These are phyloP conservation scores for Gryllus longicercus DNA, from an alignment of 2,888 invertebrate genomes.

Conservation along the genomic window DNA sequence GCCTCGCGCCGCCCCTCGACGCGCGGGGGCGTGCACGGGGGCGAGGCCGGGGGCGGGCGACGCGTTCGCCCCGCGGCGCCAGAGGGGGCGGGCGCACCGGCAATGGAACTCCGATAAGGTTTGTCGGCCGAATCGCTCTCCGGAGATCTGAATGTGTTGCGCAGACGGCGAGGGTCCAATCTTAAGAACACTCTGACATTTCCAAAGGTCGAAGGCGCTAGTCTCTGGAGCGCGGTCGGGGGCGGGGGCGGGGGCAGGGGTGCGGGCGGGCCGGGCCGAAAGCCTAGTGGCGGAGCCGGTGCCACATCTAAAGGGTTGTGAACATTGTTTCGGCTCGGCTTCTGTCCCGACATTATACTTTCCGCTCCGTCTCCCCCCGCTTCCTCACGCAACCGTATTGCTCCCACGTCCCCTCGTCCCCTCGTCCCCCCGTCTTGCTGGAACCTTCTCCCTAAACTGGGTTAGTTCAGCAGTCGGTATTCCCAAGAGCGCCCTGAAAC, in stretches of 20 bases:
- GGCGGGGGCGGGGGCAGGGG: conserved; percentile 11
- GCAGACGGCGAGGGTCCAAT: conserved; percentile 9
- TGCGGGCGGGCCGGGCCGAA: background rate
- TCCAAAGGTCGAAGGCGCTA: background rate
- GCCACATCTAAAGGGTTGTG: background rate
- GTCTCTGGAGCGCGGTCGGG: background rate
- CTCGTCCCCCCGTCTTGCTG: background rate
- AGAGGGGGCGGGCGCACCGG: background rate
- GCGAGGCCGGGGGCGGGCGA: background rate
- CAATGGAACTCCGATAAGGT: conserved; percentile 6
- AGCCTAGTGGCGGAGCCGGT: background rate
- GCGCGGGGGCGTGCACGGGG: too few relatives aligned
- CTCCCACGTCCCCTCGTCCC: background rate
- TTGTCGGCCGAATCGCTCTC: conserved; percentile 1
- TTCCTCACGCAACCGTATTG: background rate
- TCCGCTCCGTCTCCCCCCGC: background rate
- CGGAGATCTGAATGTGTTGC: conserved; percentile 11
- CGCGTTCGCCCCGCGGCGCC: background rate
- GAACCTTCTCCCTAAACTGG: background rate
- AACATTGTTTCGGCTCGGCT: background rate
- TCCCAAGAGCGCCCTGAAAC: background rate
- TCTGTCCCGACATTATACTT: conserved; percentile 4
- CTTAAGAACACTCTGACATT: background rate
- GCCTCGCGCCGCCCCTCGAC: too few relatives aligned
- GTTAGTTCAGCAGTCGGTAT: background rate